Evolutionary conservation across 92 coral and sea anemone genomes (phyloP).

Genomic region (Porites rus): DNA sequence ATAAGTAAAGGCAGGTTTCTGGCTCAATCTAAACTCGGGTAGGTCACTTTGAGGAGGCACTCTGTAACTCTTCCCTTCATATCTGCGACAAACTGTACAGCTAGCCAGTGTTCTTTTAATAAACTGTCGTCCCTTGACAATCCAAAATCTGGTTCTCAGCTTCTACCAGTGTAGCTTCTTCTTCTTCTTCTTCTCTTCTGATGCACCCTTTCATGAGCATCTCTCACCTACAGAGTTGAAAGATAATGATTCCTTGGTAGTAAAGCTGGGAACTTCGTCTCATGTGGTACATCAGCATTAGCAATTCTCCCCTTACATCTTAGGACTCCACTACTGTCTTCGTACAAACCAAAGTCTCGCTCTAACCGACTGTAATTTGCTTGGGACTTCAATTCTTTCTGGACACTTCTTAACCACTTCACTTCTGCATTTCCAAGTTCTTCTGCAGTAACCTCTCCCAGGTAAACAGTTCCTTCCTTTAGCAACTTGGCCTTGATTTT

Average conservation of each 20-base stretch:
- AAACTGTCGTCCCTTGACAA: slow-evolving; percentile 47
- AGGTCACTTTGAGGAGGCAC: slow-evolving; percentile 45
- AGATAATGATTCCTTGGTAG: slow-evolving; percentile 49
- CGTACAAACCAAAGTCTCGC: slow-evolving; percentile 60
- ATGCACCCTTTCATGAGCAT: slow-evolving; percentile 12
- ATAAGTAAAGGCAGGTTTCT: slow-evolving; percentile 36
- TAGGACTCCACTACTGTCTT: slow-evolving; percentile 45
- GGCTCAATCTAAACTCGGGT: slow-evolving; percentile 29
- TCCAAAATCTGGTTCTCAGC: slow-evolving; percentile 51
- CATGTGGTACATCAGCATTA: slow-evolving; percentile 42
- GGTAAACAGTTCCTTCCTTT: not conserved
- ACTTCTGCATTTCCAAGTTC: slow-evolving; percentile 45
- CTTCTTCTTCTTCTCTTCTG: slow-evolving; percentile 43
- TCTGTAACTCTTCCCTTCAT: slow-evolving; percentile 43
- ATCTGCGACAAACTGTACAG: slow-evolving; percentile 30
- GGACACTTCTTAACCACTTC: slow-evolving; percentile 48
- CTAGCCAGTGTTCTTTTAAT: slow-evolving; percentile 36
- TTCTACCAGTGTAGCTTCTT: slow-evolving; percentile 47
- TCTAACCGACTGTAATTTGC: slow-evolving; percentile 41
- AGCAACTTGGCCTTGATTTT: slow-evolving; percentile 18
- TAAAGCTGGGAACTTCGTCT: slow-evolving; percentile 42
- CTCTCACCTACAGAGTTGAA: slow-evolving; percentile 35
- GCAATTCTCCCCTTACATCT: slow-evolving; percentile 55
- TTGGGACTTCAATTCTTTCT: slow-evolving; percentile 34
- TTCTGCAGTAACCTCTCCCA: slow-evolving; percentile 2